Percentiles rank a stretch among this genome's conserved stretches.
phyloP scores from a whole-genome alignment of 2,888 invertebrate genomes.

The Harpalus rufipes region DNA sequence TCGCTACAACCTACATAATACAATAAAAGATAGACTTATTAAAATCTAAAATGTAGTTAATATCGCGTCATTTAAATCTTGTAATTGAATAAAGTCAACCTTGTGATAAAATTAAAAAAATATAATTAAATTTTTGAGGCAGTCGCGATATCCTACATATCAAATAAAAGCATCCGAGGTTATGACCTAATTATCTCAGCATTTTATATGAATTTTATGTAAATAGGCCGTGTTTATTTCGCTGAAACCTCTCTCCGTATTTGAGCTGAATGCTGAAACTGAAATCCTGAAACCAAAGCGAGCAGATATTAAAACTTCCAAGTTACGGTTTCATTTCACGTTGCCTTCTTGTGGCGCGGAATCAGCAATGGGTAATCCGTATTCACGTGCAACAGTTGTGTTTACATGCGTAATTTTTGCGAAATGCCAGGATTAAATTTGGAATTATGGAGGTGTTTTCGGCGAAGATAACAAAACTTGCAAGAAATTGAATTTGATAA shows the following conservation, averaged over 20 bases:
- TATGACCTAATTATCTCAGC: conserved; percentile 52
- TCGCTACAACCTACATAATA: no score
- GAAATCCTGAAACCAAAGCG: conserved; percentile 41
- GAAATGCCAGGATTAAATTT: conserved; percentile 50
- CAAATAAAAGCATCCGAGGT: conserved; percentile 48
- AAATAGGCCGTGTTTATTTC: conserved; percentile 62
- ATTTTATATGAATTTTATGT: conserved; percentile 63
- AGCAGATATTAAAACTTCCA: conserved; percentile 50
- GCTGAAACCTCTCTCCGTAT: conserved; percentile 22
- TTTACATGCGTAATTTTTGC: conserved; percentile 58
- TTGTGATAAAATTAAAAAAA: conserved; percentile 38
- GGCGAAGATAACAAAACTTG: conserved; percentile 28
- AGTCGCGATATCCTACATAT: conserved; percentile 41
- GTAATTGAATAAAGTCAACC: conserved; percentile 25
- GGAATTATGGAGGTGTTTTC: conserved; percentile 38
- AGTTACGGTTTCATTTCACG: conserved; percentile 32
- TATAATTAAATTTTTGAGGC: conserved; percentile 34
- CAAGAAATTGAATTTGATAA: conserved; percentile 17
- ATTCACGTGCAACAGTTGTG: conserved; percentile 59
- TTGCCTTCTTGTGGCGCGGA: conserved; percentile 17
- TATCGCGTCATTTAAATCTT: conserved; percentile 1
- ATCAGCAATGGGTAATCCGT: conserved; percentile 9
- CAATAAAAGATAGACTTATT: no score
- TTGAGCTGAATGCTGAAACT: conserved; percentile 19
- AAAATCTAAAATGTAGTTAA: conserved; percentile 14